Conservation (phyloP, 2,113 vertebrate genomes). For the Toxotes jaculatrix region DNA sequence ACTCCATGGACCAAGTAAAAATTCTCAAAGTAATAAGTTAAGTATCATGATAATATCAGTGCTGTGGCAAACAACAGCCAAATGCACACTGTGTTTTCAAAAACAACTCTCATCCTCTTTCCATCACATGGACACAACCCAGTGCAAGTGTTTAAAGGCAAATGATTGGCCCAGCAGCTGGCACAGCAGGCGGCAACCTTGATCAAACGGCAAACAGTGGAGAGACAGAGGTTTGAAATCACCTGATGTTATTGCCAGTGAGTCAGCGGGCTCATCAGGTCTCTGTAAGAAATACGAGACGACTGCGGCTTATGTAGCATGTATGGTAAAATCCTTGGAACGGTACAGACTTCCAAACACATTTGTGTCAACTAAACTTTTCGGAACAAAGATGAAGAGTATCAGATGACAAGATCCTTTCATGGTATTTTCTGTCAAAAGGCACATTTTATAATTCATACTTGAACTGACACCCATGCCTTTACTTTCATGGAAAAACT, state of each 20-base stretch:
- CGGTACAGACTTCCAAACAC: background rate
- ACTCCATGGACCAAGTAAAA: background rate
- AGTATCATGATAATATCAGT: background rate
- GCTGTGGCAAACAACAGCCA: slow-evolving; percentile 24
- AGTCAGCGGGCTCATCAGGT: slow-evolving; percentile 25
- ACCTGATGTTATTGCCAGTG: slow-evolving; percentile 9
- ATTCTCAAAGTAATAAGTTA: slow-evolving; percentile 20
- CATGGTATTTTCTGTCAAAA: background rate
- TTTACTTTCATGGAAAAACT: background rate
- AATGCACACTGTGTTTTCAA: slow-evolving; percentile 9
- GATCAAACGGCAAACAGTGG: slow-evolving; percentile 39
- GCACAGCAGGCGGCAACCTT: slow-evolving; percentile 46
- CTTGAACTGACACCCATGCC: background rate
- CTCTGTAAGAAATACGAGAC: slow-evolving; percentile 1
- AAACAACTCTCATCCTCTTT: slow-evolving; percentile 40
- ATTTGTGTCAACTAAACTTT: slow-evolving; percentile 4
- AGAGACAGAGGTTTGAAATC: background rate
- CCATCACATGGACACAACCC: slow-evolving; percentile 25
- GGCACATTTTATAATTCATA: background rate
- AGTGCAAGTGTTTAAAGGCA: slow-evolving; percentile 26
- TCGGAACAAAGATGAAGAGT: background rate
- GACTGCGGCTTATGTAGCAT: background rate
- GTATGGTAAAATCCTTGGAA: slow-evolving; percentile 21
- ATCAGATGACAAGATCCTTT: background rate
- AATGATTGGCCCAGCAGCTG: slow-evolving; percentile 42